Evolutionary conservation across 2,113 vertebrate species (phyloP).

Genomic region (Ifrita kowaldi): DNA sequence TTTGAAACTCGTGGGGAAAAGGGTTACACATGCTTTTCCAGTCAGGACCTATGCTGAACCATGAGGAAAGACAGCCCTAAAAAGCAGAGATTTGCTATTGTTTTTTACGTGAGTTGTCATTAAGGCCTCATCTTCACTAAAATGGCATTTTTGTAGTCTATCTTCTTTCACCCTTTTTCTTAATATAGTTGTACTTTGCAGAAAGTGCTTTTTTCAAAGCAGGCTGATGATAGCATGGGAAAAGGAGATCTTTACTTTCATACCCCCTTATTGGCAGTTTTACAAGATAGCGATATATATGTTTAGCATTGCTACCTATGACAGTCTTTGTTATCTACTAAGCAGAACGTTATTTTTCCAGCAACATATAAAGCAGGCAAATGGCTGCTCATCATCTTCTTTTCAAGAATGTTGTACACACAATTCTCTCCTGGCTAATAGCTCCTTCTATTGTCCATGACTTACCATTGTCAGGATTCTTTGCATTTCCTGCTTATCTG

Average conservation of each 20-base stretch:
- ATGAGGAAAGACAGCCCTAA: not conserved
- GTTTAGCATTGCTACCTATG: not conserved
- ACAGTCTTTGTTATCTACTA: conserved; percentile 51
- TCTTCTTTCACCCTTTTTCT: conserved; percentile 77
- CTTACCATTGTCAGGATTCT: conserved; percentile 76
- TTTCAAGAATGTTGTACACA: conserved; percentile 56
- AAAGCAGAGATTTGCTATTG: not conserved
- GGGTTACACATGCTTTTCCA: not conserved
- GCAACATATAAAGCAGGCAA: conserved; percentile 60
- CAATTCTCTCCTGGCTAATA: conserved; percentile 74
- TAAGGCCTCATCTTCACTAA: conserved; percentile 87
- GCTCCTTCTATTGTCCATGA: conserved; percentile 76
- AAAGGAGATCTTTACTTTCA: conserved; percentile 31
- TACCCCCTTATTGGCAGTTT: not conserved
- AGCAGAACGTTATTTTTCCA: conserved; percentile 48
- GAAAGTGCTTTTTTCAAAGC: conserved; percentile 66
- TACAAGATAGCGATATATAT: not conserved
- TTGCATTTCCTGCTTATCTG: conserved; percentile 64
- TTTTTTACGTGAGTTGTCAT: not conserved
- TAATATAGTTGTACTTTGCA: conserved; percentile 56
- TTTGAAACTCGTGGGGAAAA: not conserved
- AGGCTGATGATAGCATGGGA: conserved; percentile 46
- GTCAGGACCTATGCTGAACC: not conserved
- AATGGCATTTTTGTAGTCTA: conserved; percentile 87
- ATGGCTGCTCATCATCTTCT: conserved; percentile 69